Conservation (phyloP, 2,113 vertebrate genomes). For the Platycercus adscitus region DNA sequence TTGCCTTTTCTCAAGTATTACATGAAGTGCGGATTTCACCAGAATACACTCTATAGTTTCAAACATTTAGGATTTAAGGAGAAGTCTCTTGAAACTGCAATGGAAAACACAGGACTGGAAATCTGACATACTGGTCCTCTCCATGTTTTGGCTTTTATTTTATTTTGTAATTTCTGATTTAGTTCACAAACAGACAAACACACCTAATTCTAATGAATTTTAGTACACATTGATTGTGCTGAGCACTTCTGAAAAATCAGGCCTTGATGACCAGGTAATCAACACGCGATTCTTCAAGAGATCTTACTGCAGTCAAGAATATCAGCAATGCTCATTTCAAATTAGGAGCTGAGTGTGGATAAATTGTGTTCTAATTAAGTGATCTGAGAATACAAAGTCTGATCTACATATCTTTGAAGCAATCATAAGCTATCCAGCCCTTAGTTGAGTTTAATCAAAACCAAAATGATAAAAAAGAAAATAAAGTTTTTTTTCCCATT, state of each 20-base stretch:
- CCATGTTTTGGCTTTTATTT: background rate
- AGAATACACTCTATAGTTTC: background rate
- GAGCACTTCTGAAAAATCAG: background rate
- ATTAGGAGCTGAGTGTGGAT: background rate
- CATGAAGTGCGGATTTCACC: background rate
- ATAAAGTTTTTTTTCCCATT: background rate
- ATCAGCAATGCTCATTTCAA: background rate
- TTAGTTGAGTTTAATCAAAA: constrained; percentile 5
- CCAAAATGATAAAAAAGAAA: background rate
- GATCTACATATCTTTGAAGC: background rate
- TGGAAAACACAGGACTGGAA: background rate
- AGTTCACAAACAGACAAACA: constrained; percentile 1
- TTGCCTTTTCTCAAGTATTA: background rate
- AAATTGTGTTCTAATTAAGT: background rate
- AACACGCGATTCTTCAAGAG: background rate
- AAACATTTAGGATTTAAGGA: background rate
- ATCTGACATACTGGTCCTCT: background rate
- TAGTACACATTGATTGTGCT: background rate
- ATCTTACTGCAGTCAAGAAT: background rate
- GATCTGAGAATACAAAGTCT: background rate
- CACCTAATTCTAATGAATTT: background rate
- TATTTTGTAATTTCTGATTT: background rate
- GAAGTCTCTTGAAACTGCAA: background rate
- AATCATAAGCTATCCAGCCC: background rate
- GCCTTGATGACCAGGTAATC: background rate